A percentile compares a stretch with the other conserved stretches of the same genome.
These are phyloP conservation scores for Samia ricini DNA, from an alignment of 1,140 invertebrate species.

Conservation along the genomic window DNA sequence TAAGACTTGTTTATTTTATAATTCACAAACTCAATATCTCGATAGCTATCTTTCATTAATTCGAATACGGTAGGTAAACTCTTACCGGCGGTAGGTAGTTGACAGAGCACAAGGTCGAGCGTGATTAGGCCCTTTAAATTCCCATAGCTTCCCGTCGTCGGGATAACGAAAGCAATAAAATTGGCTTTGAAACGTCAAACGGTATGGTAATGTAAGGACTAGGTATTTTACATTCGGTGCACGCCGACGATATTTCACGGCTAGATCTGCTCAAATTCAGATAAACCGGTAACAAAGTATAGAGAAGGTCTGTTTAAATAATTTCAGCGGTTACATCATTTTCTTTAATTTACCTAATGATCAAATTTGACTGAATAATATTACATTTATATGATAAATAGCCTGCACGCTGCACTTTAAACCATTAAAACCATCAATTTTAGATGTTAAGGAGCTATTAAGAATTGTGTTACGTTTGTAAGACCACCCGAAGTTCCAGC, in stretches of 20 bases:
- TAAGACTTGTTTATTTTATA: too few relatives aligned
- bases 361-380: too few relatives aligned
- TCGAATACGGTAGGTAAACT: background rate
- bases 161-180: constrained; percentile 68
- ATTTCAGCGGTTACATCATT: background rate
- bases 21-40: too few relatives aligned
- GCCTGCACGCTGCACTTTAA: too few relatives aligned
- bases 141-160: constrained; percentile 41
- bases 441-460: too few relatives aligned
- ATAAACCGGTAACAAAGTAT: constrained; percentile 42
- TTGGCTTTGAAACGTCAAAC: constrained; percentile 65
- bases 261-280: constrained; percentile 65
- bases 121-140: constrained; percentile 60
- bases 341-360: too few relatives aligned
- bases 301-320: constrained; percentile 31
- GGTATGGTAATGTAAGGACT: constrained; percentile 66
- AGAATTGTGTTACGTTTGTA: too few relatives aligned
- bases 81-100: background rate
- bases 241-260: constrained; percentile 63
- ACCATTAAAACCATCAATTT: too few relatives aligned
- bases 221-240: constrained; percentile 58
- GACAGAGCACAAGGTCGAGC: background rate
- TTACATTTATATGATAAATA: too few relatives aligned
- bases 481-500: too few relatives aligned
- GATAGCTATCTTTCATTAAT: background rate